Percentiles rank a stretch among this genome's conserved stretches.
These are phyloP conservation scores for Megalops atlanticus DNA, from an alignment of 2,113 vertebrate genomes.

Conservation along the genomic window DNA sequence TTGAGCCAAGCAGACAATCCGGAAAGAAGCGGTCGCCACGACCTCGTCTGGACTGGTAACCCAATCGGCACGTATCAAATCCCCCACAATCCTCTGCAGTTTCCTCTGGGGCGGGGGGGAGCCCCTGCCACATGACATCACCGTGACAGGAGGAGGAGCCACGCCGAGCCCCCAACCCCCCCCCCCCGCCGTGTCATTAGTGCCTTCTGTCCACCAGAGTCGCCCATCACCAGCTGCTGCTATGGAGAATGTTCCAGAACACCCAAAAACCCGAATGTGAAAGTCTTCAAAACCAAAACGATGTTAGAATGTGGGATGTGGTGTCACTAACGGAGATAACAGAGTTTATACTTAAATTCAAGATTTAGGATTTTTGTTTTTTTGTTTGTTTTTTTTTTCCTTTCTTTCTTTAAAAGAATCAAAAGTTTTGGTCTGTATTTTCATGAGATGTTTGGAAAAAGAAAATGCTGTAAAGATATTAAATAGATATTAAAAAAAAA, in stretches of 20 bases:
- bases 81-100: background rate
- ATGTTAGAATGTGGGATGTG: conserved; percentile 10
- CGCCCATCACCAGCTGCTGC: conserved; percentile 28
- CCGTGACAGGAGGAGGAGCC: background rate
- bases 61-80: background rate
- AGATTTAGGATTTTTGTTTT: conserved; percentile 22
- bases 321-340: conserved; percentile 23
- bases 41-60: background rate
- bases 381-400: conserved; percentile 21
- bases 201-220: conserved; percentile 47
- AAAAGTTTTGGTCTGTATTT: conserved; percentile 23
- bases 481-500: conserved; percentile 33
- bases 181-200: conserved; percentile 38
- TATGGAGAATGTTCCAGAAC: conserved; percentile 37
- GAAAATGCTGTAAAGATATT: conserved; percentile 51
- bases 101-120: background rate
- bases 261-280: conserved; percentile 43
- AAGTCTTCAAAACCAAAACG: conserved; percentile 44
- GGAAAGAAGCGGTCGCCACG: background rate
- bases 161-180: background rate
- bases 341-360: conserved; percentile 31
- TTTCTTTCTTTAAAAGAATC: too few relatives aligned
- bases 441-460: conserved; percentile 27
- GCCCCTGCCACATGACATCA: background rate
- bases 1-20: background rate